These are phyloP conservation scores for Cherax destructor DNA, from an alignment of 1,140 invertebrate genomes.

Conservation along the genomic window DNA sequence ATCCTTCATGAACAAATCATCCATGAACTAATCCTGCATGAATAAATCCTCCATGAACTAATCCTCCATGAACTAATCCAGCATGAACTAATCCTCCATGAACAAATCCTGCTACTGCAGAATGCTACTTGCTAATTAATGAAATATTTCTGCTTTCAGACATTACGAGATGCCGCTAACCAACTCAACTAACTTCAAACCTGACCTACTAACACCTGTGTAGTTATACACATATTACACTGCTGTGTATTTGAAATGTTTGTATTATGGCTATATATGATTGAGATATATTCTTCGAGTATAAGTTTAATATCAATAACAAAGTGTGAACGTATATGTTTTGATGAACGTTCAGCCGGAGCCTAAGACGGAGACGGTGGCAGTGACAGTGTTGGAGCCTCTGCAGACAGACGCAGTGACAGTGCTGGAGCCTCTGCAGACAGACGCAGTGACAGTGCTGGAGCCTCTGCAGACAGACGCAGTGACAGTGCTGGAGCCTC, in stretches of 20 bases:
- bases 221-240: neutral
- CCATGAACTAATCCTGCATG: too few relatives aligned
- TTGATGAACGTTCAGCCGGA: constrained; percentile 1
- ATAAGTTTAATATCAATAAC: neutral
- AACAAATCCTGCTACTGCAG: too few relatives aligned
- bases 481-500: too few relatives aligned
- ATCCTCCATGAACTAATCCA: too few relatives aligned
- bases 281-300: neutral
- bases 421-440: too few relatives aligned
- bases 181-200: neutral
- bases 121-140: neutral
- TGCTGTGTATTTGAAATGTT: neutral
- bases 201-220: neutral
- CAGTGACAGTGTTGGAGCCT: neutral
- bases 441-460: too few relatives aligned
- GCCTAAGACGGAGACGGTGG: constrained; percentile 33
- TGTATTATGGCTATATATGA: neutral
- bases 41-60: too few relatives aligned
- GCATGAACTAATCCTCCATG: too few relatives aligned
- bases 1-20: too few relatives aligned
- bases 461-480: too few relatives aligned
- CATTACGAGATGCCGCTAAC: neutral
- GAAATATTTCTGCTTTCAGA: neutral
- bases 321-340: neutral
- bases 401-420: too few relatives aligned